phyloP scores from a whole-genome alignment of 2,888 invertebrate genomes.

The Sipunculus nudus region DNA sequence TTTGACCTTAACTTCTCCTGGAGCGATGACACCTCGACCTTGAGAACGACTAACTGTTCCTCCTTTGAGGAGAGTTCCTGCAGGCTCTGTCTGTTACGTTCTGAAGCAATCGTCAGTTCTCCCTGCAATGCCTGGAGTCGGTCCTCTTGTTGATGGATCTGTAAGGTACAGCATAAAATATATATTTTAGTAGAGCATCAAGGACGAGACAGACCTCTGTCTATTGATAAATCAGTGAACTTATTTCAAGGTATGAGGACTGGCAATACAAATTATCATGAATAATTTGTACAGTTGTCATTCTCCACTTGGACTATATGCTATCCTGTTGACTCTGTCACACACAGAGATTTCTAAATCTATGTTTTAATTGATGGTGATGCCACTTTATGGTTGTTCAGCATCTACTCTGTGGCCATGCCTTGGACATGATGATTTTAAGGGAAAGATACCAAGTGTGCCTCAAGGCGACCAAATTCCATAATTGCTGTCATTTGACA shows the following conservation, averaged over 20 bases:
- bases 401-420: too few relatives aligned
- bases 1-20: slow-evolving; percentile 59
- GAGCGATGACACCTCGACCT: slow-evolving; percentile 57
- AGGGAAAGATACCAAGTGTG: too few relatives aligned
- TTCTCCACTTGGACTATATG: neutral
- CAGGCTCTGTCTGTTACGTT: slow-evolving; percentile 55
- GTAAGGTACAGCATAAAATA: neutral
- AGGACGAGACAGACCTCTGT: neutral
- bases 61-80: slow-evolving; percentile 60
- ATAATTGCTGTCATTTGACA: too few relatives aligned
- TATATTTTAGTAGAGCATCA: neutral
- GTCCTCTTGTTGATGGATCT: slow-evolving; percentile 55
- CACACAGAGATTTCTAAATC: too few relatives aligned
- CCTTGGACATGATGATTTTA: too few relatives aligned
- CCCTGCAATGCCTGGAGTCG: slow-evolving; percentile 48
- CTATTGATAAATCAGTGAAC: neutral
- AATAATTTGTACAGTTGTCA: neutral
- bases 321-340: neutral
- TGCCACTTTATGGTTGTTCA: too few relatives aligned
- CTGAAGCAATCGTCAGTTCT: slow-evolving; percentile 53
- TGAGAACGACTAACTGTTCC: slow-evolving; percentile 58
- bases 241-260: neutral
- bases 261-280: neutral
- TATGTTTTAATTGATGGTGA: too few relatives aligned
- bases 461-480: too few relatives aligned